Percentiles rank a stretch among this genome's conserved stretches.
Conservation (phyloP, 2,888 invertebrate genomes). For the Phymatocera aterrima region DNA sequence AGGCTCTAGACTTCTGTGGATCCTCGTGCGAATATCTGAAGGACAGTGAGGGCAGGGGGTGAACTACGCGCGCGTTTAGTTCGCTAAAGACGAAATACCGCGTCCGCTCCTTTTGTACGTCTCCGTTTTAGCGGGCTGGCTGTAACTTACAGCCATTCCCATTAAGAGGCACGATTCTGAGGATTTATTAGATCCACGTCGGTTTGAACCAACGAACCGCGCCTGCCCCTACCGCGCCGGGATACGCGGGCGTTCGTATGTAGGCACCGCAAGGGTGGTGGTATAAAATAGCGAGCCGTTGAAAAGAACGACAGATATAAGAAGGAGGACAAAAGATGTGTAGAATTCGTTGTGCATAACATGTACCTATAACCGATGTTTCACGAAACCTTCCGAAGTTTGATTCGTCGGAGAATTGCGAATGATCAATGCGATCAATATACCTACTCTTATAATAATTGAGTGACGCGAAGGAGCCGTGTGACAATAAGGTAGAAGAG, state of each 20-base stretch:
- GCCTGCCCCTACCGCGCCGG: no score
- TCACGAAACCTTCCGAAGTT: background rate
- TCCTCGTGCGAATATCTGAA: background rate
- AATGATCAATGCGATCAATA: background rate
- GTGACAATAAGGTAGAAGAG: background rate
- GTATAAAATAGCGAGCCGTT: background rate
- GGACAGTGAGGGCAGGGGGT: background rate
- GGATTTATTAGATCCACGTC: constrained; percentile 50
- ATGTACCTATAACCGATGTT: background rate
- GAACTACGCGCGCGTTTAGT: background rate
- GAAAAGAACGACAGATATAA: background rate
- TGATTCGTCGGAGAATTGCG: background rate
- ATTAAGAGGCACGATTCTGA: constrained; percentile 52
- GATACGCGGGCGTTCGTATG: background rate
- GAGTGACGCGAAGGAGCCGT: constrained; percentile 6
- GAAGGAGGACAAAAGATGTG: background rate
- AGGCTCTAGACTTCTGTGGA: background rate
- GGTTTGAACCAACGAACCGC: background rate
- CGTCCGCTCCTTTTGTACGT: constrained; percentile 15
- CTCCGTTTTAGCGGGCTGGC: constrained; percentile 29
- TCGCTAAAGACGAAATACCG: constrained; percentile 29
- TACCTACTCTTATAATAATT: background rate
- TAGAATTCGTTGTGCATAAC: background rate
- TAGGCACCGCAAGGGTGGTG: background rate
- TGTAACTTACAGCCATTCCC: constrained; percentile 47